These are phyloP conservation scores for Centropus unirufus DNA, from an alignment of 2,113 vertebrate species.

Conservation along the genomic window DNA sequence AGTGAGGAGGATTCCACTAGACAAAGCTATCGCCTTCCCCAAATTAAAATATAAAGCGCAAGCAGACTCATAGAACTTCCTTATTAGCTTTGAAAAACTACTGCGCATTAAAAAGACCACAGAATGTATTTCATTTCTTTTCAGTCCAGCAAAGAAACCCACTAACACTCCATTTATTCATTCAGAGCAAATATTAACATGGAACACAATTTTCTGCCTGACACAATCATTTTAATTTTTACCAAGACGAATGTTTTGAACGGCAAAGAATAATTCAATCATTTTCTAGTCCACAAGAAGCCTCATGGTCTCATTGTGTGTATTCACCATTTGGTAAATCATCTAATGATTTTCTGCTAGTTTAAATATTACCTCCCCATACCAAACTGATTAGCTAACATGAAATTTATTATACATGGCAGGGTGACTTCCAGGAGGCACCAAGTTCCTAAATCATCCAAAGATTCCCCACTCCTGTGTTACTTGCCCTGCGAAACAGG, in stretches of 20 bases:
- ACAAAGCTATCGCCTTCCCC: neutral
- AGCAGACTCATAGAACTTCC: neutral
- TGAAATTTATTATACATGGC: neutral
- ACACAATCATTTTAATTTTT: slow-evolving; percentile 64
- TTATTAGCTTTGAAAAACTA: slow-evolving; percentile 33
- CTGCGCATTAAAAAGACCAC: neutral
- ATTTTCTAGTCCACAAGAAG: slow-evolving; percentile 51
- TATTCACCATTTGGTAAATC: slow-evolving; percentile 57
- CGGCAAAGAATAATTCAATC: slow-evolving; percentile 54
- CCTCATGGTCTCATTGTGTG: neutral
- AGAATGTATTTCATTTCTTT: neutral
- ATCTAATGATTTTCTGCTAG: slow-evolving; percentile 73
- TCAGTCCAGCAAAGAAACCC: neutral
- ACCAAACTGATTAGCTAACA: slow-evolving; percentile 54
- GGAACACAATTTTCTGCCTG: slow-evolving; percentile 68
- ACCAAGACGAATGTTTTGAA: slow-evolving; percentile 55
- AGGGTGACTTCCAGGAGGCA: neutral
- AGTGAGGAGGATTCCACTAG: neutral
- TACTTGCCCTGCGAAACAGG: neutral
- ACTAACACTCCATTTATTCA: slow-evolving; percentile 32
- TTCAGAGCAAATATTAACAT: slow-evolving; percentile 62
- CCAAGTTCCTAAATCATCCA: slow-evolving; percentile 55
- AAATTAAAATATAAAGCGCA: slow-evolving; percentile 35
- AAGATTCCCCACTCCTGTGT: slow-evolving; percentile 26
- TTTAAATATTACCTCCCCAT: slow-evolving; percentile 66